phyloP scores from a whole-genome alignment of 2,113 vertebrate species.

The Diadophis punctatus region DNA sequence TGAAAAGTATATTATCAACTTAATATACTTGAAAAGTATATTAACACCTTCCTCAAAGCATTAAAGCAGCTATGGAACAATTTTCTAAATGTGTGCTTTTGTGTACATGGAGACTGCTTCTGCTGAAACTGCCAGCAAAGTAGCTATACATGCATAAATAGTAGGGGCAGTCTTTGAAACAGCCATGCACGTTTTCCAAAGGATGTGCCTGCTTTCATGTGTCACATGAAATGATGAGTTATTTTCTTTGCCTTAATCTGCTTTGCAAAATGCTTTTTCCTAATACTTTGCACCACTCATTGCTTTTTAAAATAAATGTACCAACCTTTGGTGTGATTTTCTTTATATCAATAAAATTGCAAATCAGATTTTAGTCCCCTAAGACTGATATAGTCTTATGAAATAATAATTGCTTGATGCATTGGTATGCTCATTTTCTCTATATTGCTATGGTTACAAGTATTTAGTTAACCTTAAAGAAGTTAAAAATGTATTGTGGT shows the following conservation, averaged over 20 bases:
- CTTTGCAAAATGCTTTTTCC: background rate
- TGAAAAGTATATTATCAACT: background rate
- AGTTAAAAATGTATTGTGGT: background rate
- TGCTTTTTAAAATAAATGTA: background rate
- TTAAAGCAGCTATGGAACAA: background rate
- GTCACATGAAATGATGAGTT: background rate
- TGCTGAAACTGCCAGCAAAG: background rate
- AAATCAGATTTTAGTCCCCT: background rate
- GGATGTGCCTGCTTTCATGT: background rate
- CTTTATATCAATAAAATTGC: background rate
- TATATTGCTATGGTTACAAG: background rate
- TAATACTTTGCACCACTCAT: background rate
- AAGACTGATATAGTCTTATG: background rate
- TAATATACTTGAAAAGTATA: background rate
- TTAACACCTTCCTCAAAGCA: background rate
- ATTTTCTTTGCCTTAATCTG: background rate
- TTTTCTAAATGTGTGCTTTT: background rate
- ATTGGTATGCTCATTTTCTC: background rate
- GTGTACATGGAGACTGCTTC: background rate
- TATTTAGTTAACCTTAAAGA: background rate
- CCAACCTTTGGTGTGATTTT: background rate
- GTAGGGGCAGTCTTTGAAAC: background rate
- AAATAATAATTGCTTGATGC: background rate
- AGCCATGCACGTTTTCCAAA: background rate
- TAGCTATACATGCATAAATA: background rate